Evolutionary conservation across 2,888 invertebrate genomes (phyloP).

Genomic region (Seladonia tumulorum): DNA sequence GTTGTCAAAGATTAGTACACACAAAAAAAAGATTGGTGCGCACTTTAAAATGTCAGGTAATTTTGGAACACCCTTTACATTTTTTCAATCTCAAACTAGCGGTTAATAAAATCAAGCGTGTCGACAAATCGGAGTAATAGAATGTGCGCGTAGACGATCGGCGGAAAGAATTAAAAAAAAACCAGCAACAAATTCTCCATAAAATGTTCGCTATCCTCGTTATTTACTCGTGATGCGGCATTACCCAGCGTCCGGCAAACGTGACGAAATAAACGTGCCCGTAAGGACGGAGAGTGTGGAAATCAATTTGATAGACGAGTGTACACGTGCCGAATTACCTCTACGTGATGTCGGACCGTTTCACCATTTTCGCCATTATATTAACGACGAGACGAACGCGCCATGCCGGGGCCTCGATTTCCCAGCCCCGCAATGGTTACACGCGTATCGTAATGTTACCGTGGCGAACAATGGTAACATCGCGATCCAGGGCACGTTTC

Average conservation of each 20-base stretch:
- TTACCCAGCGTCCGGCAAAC: conserved; percentile 62
- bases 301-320: conserved; percentile 83
- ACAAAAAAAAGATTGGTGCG: too few species aligned
- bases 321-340: conserved; percentile 84
- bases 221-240: conserved; percentile 42
- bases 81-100: background rate
- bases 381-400: conserved; percentile 79
- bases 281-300: conserved; percentile 76
- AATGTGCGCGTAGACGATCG: too few species aligned
- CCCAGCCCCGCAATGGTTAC: conserved; percentile 66
- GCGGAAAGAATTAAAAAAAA: too few species aligned
- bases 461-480: conserved; percentile 74
- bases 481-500: conserved; percentile 80
- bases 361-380: conserved; percentile 83
- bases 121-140: background rate
- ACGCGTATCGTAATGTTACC: conserved; percentile 74
- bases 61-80: background rate
- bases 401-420: conserved; percentile 61
- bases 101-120: background rate
- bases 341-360: conserved; percentile 84
- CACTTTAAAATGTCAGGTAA: too few species aligned
- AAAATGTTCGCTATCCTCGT: conserved; percentile 29
- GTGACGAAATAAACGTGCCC: conserved; percentile 67
- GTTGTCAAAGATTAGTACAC: too few species aligned
- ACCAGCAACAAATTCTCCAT: conserved; percentile 4